phyloP scores from a whole-genome alignment of 1,140 invertebrate species.

The Chrysoperla carnea region DNA sequence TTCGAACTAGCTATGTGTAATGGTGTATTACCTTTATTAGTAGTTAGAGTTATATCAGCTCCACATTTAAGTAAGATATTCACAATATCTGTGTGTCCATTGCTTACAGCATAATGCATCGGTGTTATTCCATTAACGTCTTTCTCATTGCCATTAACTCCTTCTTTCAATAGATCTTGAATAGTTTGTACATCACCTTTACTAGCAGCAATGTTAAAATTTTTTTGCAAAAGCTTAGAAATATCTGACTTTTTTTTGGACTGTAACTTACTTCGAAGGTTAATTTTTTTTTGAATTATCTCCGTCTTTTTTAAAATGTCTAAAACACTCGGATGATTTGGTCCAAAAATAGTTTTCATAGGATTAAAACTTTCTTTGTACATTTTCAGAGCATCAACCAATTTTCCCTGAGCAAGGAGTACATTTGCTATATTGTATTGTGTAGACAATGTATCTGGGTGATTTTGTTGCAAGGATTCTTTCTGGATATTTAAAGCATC shows the following conservation, averaged over 20 bases:
- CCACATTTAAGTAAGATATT: constrained; percentile 8
- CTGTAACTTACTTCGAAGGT: not conserved
- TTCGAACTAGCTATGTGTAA: no score
- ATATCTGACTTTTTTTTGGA: no score
- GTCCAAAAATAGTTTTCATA: no score
- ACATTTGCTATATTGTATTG: constrained; percentile 6
- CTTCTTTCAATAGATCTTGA: constrained; percentile 6
- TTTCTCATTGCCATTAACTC: constrained; percentile 6
- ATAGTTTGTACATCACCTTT: constrained; percentile 5
- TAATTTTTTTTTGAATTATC: not conserved
- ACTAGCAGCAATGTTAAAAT: constrained; percentile 6
- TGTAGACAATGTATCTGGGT: constrained; percentile 8
- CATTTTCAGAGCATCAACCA: not conserved
- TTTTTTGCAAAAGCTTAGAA: not conserved
- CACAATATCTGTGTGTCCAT: constrained; percentile 15
- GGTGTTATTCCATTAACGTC: constrained; percentile 12
- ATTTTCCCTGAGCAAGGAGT: constrained; percentile 5
- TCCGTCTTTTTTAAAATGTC: no score
- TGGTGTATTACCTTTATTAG: no score
- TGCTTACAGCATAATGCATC: constrained; percentile 25
- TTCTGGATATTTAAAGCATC: constrained; percentile 2
- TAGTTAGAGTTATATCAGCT: no score
- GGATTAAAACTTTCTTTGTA: no score
- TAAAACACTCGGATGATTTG: no score
- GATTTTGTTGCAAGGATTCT: constrained; percentile 6